Evolutionary conservation across 1,140 invertebrate species (phyloP), one percentile per base, ranked within the genome.

Genomic region (Drosophila truncata): DNA sequence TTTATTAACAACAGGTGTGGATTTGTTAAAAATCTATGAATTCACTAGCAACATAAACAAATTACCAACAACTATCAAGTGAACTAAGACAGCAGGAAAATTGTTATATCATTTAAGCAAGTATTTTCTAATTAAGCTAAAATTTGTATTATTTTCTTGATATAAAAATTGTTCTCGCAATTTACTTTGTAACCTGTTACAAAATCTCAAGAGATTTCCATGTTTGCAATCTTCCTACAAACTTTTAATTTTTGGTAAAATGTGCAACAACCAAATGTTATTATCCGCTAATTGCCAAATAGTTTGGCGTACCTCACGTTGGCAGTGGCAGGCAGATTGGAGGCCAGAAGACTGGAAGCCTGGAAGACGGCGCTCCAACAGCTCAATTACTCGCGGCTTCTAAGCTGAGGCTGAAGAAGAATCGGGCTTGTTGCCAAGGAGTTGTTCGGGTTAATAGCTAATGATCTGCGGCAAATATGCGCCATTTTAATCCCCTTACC

Each of bases 381-480:
- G 69, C 70, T 73, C 70, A 73, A 73, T 73, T 73, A 73, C 52
- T 71, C n/a, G 58, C 62, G 37, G 10, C 29, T 65, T 70, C 50
- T 39, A 31, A 14, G 31, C 47, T 29, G 27, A 29, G 27, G 64
- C 33, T 23, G 25, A 55, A 23, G 16, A 70, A 44, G 52, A 55
- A 33, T 47, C 50, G n/a, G n/a, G 69, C 52, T 7, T 55, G 82
- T 85, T 80, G 78, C 82, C 65, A 83, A 72, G 82, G 70, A 73
- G 67, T 35, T 42, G 67, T 35, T 42, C 49, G 59, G 69, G 70
- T 59, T 64, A 75, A 76, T 65, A 80, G 80, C 85, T 84, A 88
- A 90, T 90, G 85, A 90, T 88, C 87, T 67, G 67, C 72, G 54
- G 64, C 55, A 71, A 80, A 75, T 90, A 84, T 81, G 78, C 85